Evolutionary conservation across 2,888 invertebrate genomes (phyloP).

Genomic region (Arge pagana): DNA sequence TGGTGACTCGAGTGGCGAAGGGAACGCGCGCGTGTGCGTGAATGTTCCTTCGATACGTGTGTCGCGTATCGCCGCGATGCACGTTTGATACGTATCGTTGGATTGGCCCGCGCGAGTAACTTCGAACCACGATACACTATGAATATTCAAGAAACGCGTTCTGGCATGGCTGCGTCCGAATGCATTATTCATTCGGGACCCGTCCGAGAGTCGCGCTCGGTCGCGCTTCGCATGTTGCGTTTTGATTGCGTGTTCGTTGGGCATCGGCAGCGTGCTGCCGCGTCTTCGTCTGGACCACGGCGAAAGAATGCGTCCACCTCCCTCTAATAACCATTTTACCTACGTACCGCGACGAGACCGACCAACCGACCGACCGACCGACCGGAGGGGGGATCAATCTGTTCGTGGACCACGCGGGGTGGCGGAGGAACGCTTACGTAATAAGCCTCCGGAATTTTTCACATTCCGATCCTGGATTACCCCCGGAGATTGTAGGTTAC

Average conservation of each 20-base stretch:
- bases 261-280: constrained; percentile 3
- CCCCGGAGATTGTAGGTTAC: constrained; percentile 17
- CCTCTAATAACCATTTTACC: constrained; percentile 48
- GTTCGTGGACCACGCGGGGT: constrained; percentile 11
- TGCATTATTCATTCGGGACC: constrained; percentile 56
- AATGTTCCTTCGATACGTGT: background rate
- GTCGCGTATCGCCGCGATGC: background rate
- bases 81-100: background rate
- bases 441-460: constrained; percentile 48
- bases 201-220: constrained; percentile 30
- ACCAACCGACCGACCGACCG: no score
- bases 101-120: constrained; percentile 1
- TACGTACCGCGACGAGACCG: no score
- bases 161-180: constrained; percentile 53
- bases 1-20: background rate
- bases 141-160: constrained; percentile 49
- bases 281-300: constrained; percentile 33
- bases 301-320: constrained; percentile 41
- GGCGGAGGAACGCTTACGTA: constrained; percentile 47
- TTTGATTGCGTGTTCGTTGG: constrained; percentile 18
- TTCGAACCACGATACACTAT: constrained; percentile 32
- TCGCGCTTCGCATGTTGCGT: constrained; percentile 25
- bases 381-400: background rate
- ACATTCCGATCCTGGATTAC: constrained; percentile 35
- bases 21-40: background rate